These are phyloP conservation scores for Pseudeuparius sepicola DNA, from an alignment of 2,888 invertebrate genomes.

Conservation along the genomic window DNA sequence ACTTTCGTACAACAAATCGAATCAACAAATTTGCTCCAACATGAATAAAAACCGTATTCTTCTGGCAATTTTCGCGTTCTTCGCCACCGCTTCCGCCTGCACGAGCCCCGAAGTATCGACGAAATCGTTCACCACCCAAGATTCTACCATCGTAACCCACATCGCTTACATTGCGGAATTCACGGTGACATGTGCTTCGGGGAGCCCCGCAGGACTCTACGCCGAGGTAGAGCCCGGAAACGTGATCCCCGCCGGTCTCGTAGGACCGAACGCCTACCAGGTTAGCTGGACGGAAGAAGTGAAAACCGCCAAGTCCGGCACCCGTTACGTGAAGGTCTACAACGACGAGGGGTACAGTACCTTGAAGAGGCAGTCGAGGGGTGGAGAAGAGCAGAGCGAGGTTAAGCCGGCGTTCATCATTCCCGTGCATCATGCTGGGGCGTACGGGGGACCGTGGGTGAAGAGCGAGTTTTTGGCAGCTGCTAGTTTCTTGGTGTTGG, in stretches of 20 bases:
- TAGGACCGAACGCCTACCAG: conserved; percentile 74
- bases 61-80: conserved; percentile 18
- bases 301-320: conserved; percentile 70
- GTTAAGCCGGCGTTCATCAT: conserved; percentile 64
- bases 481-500: conserved; percentile 63
- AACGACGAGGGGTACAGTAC: conserved; percentile 90
- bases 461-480: conserved; percentile 88
- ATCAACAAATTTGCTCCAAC: conserved; percentile 12
- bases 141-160: conserved; percentile 81
- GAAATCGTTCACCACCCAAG: conserved; percentile 82
- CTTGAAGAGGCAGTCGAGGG: conserved; percentile 69
- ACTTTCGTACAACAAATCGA: too few species aligned
- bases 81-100: conserved; percentile 36
- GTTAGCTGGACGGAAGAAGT: conserved; percentile 92
- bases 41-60: conserved; percentile 21
- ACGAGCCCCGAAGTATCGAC: conserved; percentile 59
- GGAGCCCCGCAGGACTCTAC: conserved; percentile 56
- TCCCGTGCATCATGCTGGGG: conserved; percentile 62
- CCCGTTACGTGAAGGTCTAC: conserved; percentile 68
- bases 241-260: conserved; percentile 71
- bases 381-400: conserved; percentile 56
- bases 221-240: conserved; percentile 83
- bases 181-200: conserved; percentile 67
- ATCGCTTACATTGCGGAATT: conserved; percentile 91
- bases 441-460: conserved; percentile 86